Conservation (phyloP, 1,140 invertebrate genomes). For the Stegodyphus dumicola region DNA sequence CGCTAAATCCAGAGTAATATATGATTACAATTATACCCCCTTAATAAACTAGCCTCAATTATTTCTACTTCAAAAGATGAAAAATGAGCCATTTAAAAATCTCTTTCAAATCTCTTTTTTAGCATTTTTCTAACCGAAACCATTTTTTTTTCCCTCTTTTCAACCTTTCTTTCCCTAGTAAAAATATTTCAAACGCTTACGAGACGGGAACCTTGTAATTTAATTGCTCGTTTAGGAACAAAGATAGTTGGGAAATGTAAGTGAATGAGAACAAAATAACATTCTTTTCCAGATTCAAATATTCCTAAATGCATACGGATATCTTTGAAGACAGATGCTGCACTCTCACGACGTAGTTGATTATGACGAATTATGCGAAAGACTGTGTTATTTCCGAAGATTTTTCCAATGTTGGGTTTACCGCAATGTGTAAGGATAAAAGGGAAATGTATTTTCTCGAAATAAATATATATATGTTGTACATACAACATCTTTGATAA, state of each 20-base stretch:
- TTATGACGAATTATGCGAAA: slow-evolving; percentile 42
- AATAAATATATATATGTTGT: too few relatives aligned
- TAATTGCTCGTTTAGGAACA: slow-evolving; percentile 39
- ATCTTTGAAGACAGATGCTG: slow-evolving; percentile 22
- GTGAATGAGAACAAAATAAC: neutral
- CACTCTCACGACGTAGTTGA: slow-evolving; percentile 19
- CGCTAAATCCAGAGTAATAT: neutral
- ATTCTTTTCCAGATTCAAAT: neutral
- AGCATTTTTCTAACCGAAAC: neutral
- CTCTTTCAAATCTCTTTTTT: slow-evolving; percentile 4
- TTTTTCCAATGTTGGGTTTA: too few relatives aligned
- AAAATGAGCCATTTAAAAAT: neutral
- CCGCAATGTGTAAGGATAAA: too few relatives aligned
- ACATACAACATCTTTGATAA: too few relatives aligned
- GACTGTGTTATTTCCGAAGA: neutral
- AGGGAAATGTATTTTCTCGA: too few relatives aligned
- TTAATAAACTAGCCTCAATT: slow-evolving; percentile 17
- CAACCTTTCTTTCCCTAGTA: neutral
- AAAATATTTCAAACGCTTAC: too few relatives aligned
- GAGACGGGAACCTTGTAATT: slow-evolving; percentile 30
- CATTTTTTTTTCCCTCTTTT: neutral
- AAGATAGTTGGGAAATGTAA: neutral
- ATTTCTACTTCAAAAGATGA: slow-evolving; percentile 11
- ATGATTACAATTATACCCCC: slow-evolving; percentile 23
- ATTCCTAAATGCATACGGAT: slow-evolving; percentile 1